Evolutionary conservation across 2,797 vertebrate genomes (phyloP).

Genomic region (Falco concolor): DNA sequence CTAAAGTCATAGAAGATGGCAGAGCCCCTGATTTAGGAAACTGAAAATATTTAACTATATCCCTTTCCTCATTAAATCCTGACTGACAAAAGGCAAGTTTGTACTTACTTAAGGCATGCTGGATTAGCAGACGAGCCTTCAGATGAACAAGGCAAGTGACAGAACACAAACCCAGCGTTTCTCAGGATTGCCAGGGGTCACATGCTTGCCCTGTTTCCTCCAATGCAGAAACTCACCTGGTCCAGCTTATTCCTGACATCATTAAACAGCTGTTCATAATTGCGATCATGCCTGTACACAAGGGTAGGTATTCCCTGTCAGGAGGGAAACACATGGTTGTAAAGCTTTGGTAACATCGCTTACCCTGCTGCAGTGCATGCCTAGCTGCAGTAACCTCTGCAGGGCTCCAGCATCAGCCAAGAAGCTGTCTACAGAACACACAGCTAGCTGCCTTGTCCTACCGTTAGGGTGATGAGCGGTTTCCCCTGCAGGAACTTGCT

Average conservation of each 20-base stretch:
- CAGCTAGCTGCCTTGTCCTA: slow-evolving; percentile 47
- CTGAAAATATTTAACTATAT: not conserved
- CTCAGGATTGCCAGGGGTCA: not conserved
- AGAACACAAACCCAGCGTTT: not conserved
- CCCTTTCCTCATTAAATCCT: not conserved
- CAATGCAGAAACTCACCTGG: slow-evolving; percentile 77
- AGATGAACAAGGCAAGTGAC: not conserved
- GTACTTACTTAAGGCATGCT: not conserved
- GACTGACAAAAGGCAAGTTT: not conserved
- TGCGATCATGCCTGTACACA: slow-evolving; percentile 84
- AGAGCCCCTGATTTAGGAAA: not conserved
- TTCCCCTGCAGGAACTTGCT: slow-evolving; percentile 89
- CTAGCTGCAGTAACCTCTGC: not conserved
- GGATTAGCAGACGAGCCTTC: not conserved
- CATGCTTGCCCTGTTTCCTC: not conserved
- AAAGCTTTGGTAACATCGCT: not conserved
- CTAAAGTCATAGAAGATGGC: not conserved
- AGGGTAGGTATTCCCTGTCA: slow-evolving; percentile 90
- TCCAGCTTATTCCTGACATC: slow-evolving; percentile 81
- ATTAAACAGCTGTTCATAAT: slow-evolving; percentile 86
- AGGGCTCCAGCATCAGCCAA: not conserved
- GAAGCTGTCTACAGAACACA: not conserved
- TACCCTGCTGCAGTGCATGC: not conserved
- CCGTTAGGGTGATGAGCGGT: slow-evolving; percentile 82
- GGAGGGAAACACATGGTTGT: not conserved